Percentiles rank a stretch among this genome's conserved stretches.
Conservation (phyloP, 1,140 invertebrate species). For the Hycleus cichorii region DNA sequence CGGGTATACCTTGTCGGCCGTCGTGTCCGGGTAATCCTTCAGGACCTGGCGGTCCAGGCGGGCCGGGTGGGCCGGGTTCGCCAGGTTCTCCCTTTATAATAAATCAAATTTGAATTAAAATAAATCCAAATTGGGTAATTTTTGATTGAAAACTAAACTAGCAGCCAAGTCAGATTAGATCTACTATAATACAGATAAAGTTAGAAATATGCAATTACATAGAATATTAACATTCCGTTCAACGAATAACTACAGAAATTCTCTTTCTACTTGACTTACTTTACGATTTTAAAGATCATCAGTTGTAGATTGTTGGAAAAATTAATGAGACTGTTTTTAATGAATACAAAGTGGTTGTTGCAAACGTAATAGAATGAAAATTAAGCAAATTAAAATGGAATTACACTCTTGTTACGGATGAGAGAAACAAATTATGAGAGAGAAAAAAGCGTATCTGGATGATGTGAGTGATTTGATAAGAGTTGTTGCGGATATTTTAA, state of each 20-base stretch:
- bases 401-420: too few relatives aligned
- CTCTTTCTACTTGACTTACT: conserved; percentile 5
- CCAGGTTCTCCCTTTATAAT: conserved; percentile 74
- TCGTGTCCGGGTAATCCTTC: conserved; percentile 74
- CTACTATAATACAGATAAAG: neutral
- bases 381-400: too few relatives aligned
- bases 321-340: conserved; percentile 10
- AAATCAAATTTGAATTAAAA: too few relatives aligned
- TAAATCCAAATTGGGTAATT: too few relatives aligned
- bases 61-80: conserved; percentile 81
- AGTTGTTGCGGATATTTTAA: too few relatives aligned
- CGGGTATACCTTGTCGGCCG: conserved; percentile 66
- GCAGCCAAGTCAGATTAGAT: too few relatives aligned
- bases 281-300: conserved; percentile 8
- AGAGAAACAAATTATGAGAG: too few relatives aligned
- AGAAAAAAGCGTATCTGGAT: too few relatives aligned
- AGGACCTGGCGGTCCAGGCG: conserved; percentile 67
- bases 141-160: too few relatives aligned
- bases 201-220: neutral
- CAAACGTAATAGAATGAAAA: neutral
- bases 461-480: too few relatives aligned
- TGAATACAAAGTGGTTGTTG: conserved; percentile 6
- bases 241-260: conserved; percentile 5
- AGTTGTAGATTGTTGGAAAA: conserved; percentile 6
- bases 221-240: neutral